Percentiles rank a stretch among this genome's conserved stretches.
These are phyloP conservation scores for Venustaconcha ellipsiformis DNA, from an alignment of 1,140 invertebrate genomes.

Conservation along the genomic window DNA sequence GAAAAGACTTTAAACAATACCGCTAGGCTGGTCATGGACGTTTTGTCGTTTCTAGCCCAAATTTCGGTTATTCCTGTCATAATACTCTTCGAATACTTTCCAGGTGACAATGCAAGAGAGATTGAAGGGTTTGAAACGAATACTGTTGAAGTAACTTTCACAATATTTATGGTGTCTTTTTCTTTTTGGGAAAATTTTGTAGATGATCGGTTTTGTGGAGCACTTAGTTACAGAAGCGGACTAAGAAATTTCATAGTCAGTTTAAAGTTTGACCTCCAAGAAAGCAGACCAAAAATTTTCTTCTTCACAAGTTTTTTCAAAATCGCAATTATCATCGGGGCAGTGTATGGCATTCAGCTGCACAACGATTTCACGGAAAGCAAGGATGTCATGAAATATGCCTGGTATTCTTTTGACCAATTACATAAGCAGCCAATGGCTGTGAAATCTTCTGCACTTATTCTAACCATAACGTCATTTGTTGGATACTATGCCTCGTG, in stretches of 20 bases:
- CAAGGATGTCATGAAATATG: not conserved
- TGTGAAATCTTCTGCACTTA: constrained; percentile 8
- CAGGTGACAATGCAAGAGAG: constrained; percentile 5
- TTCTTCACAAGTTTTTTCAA: constrained; percentile 18
- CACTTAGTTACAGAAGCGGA: not conserved
- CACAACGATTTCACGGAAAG: not conserved
- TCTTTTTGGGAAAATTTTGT: constrained; percentile 27
- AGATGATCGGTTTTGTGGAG: constrained; percentile 24
- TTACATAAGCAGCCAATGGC: not conserved
- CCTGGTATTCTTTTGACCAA: constrained; percentile 1
- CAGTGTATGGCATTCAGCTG: not conserved
- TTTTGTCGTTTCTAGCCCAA: constrained; percentile 3
- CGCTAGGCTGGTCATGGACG: not conserved
- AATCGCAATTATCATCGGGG: constrained; percentile 9
- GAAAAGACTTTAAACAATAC: not conserved
- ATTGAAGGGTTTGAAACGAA: not conserved
- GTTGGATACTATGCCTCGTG: constrained; percentile 12
- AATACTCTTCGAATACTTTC: constrained; percentile 10
- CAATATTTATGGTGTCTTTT: constrained; percentile 27
- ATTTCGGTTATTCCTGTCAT: constrained; percentile 17
- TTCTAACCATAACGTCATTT: constrained; percentile 11
- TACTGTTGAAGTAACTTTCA: not conserved
- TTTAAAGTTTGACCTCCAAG: constrained; percentile 25
- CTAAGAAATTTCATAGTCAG: constrained; percentile 11
- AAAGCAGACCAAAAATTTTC: constrained; percentile 16